Percentiles rank a stretch among this genome's conserved stretches.
Evolutionary conservation across 92 coral and sea anemone species (phyloP).

Genomic region (Bergia puertoricense): DNA sequence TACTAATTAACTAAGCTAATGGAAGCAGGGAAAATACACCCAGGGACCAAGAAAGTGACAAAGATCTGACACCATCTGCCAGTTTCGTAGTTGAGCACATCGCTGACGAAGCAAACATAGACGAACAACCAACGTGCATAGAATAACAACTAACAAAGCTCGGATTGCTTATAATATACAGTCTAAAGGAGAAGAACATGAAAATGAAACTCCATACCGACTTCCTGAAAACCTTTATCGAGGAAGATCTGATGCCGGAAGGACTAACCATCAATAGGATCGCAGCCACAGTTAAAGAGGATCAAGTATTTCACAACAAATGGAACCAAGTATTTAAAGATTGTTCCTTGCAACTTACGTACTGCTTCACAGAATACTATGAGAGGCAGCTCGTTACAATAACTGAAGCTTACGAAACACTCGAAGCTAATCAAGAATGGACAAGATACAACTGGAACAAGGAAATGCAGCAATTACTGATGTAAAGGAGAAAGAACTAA

Average conservation of each 20-base stretch:
- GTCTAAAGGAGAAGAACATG: conserved; percentile 20
- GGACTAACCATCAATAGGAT: neutral
- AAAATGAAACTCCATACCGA: conserved; percentile 14
- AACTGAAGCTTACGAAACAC: neutral
- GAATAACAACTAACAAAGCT: neutral
- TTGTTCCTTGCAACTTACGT: conserved; percentile 29
- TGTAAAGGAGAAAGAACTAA: no score
- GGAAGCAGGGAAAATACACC: no score
- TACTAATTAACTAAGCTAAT: no score
- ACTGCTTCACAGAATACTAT: conserved; percentile 21
- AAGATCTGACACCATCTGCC: conserved; percentile 25
- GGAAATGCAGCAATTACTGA: no score
- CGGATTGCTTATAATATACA: neutral
- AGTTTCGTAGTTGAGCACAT: neutral
- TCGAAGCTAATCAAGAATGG: neutral
- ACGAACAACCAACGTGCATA: neutral
- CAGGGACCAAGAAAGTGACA: conserved; percentile 8
- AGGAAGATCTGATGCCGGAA: conserved; percentile 6
- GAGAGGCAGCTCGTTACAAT: conserved; percentile 21
- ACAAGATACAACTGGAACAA: no score
- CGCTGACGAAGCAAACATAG: no score
- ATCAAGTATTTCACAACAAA: neutral
- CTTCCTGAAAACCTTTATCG: conserved; percentile 7
- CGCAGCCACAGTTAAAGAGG: neutral
- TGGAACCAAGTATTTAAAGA: conserved; percentile 16